These are phyloP conservation scores for Sphenopsis melanotis DNA, from an alignment of 2,797 vertebrate genomes.

Conservation along the genomic window DNA sequence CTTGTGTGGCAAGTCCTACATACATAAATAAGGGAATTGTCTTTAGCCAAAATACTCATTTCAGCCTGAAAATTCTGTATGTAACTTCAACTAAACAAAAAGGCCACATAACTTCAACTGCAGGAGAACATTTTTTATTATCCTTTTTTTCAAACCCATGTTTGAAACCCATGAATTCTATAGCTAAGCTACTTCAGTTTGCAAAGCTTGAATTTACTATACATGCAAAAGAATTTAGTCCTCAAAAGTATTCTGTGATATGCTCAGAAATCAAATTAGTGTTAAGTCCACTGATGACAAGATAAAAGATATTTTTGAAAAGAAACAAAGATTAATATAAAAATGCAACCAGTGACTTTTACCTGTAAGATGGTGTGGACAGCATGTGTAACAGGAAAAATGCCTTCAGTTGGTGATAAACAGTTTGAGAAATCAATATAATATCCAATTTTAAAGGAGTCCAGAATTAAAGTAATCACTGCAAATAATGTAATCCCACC, in stretches of 20 bases:
- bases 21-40: background rate
- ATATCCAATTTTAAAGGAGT: constrained; percentile 91
- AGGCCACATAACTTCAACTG: background rate
- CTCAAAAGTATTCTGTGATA: background rate
- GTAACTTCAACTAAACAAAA: background rate
- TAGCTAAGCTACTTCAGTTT: background rate
- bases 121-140: background rate
- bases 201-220: background rate
- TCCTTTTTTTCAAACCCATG: background rate
- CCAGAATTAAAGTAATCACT: constrained; percentile 90
- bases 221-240: background rate
- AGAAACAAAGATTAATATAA: background rate
- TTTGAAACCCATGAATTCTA: background rate
- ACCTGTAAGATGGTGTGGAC: constrained; percentile 93
- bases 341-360: constrained; percentile 17
- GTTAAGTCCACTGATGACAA: background rate
- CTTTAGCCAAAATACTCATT: background rate
- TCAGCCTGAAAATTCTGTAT: background rate
- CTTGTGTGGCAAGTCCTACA: background rate
- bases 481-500: constrained; percentile 93
- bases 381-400: constrained; percentile 89
- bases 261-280: background rate
- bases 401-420: constrained; percentile 84
- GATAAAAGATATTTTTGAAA: background rate
- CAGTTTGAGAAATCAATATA: constrained; percentile 90